Base-by-base conservation (phyloP, 30 jellyfish, hydroid and myxozoan species). In the Aurelia aurita region DNA sequence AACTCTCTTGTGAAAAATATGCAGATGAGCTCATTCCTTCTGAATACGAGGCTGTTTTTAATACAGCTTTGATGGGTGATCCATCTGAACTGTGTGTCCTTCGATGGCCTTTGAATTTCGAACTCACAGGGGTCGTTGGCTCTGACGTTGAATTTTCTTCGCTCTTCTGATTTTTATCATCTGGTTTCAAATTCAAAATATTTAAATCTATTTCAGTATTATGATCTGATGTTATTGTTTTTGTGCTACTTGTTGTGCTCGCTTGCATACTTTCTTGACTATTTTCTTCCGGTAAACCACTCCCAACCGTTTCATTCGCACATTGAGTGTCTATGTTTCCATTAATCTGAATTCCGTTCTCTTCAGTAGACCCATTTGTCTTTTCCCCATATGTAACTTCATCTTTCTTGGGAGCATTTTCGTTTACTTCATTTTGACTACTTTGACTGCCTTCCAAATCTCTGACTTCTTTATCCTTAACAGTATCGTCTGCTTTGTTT, bases 61-160 rank as follows among this genome's bases (percentile, higher is more conserved):
- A 49, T 2, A 74, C 89, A 32, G 72, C 61, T 59, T 73, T 72
- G 0, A 74, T 3, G 2, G 88, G 95, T 2, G 89, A 72, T 34
- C 85, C 89, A 66, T 74, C 95, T 43, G 95, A 85, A 47, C 95
- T 85, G 46, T 74, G 89, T 2, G 89, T 85, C 66, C 95, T 66
- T 46, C 95, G 69, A 64, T 85, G 95, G 2, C 95, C 88, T 74
- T 61, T 74, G 72, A 72, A 73, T 68, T 60, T 74, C 16, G 82
- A 77, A 5, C 72, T 69, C 14, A 51, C 73, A n/a, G 95, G 95
- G 13, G 95, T 72, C 58, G 93, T 68, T 0, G 93, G 93, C 49
- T 83, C 93, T 20, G 93, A 83, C 34, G 57, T 63, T 1, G 93
- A 63, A 49, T 83, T 83, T 29, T 83, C 93, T 16, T 63, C 87